A percentile compares a stretch with the other conserved stretches of the same genome.
Evolutionary conservation across 2,113 vertebrate genomes (phyloP).

Genomic region (Caloenas nicobarica): DNA sequence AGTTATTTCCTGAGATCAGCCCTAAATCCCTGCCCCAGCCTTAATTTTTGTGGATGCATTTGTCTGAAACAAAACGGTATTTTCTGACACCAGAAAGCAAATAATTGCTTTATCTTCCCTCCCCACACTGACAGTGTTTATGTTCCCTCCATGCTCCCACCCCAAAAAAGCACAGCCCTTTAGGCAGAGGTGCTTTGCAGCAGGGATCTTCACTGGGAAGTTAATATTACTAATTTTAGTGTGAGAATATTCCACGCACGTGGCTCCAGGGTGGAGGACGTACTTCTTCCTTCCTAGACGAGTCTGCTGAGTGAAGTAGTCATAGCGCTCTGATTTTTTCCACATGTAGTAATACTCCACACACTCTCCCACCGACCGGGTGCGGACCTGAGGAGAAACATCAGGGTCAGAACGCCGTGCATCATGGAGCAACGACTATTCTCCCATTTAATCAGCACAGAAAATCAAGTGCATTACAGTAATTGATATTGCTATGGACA

Average conservation of each 20-base stretch:
- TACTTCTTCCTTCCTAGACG: conserved; percentile 90
- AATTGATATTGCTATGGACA: not conserved
- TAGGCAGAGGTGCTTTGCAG: not conserved
- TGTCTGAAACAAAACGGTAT: not conserved
- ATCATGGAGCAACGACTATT: not conserved
- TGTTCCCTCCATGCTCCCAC: not conserved
- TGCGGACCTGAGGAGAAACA: conserved; percentile 83
- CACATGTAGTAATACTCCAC: conserved; percentile 98
- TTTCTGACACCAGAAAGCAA: not conserved
- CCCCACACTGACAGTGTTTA: not conserved
- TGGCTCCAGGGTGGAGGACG: conserved; percentile 82
- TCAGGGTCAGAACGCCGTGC: not conserved
- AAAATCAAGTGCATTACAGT: not conserved
- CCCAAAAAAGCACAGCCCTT: not conserved
- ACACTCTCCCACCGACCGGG: conserved; percentile 92
- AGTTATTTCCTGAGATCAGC: not conserved
- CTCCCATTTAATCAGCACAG: not conserved
- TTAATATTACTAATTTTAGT: conserved; percentile 51
- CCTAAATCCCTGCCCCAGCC: not conserved
- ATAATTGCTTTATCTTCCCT: not conserved
- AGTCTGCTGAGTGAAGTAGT: conserved; percentile 92
- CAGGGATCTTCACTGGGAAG: not conserved
- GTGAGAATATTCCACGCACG: conserved; percentile 80
- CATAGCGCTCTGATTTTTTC: conserved; percentile 94
- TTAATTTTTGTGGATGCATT: not conserved